A percentile compares a stretch with the other conserved stretches of the same genome.
phyloP scores from a whole-genome alignment of 2,113 vertebrate genomes.

The Uria aalge region DNA sequence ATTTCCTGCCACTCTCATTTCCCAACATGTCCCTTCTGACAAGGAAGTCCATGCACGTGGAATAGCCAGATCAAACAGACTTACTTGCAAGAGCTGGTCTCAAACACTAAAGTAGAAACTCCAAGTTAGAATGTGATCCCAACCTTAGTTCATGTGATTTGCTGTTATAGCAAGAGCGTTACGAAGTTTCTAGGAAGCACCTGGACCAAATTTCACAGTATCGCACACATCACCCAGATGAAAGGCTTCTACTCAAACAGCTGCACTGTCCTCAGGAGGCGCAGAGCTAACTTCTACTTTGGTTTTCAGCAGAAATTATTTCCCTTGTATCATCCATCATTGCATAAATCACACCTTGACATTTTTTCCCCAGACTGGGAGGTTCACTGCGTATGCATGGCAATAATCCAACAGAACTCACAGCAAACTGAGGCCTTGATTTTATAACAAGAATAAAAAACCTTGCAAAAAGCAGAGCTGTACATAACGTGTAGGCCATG shows the following conservation, averaged over 20 bases:
- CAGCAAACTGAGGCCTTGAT: neutral
- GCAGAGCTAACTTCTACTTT: neutral
- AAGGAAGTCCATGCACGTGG: accelerated
- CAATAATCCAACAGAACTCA: neutral
- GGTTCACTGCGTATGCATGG: accelerated
- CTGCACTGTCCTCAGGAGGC: neutral
- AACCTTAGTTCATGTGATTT: accelerated
- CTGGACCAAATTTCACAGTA: neutral
- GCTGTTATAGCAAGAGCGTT: neutral
- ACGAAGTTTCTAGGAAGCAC: neutral
- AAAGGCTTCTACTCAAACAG: neutral
- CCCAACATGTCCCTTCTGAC: accelerated
- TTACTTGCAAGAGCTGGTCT: neutral
- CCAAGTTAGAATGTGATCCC: neutral
- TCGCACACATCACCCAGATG: accelerated
- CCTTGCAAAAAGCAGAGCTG: neutral
- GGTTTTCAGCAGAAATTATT: neutral
- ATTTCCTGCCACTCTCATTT: neutral
- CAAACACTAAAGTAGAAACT: neutral
- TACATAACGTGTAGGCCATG: accelerated
- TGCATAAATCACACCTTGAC: neutral
- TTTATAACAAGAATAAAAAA: accelerated
- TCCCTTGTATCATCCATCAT: accelerated
- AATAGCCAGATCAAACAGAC: accelerated
- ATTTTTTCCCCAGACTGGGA: neutral